Evolutionary conservation across 2,113 vertebrate genomes (phyloP).

Genomic region (Leptodactylus fuscus): DNA sequence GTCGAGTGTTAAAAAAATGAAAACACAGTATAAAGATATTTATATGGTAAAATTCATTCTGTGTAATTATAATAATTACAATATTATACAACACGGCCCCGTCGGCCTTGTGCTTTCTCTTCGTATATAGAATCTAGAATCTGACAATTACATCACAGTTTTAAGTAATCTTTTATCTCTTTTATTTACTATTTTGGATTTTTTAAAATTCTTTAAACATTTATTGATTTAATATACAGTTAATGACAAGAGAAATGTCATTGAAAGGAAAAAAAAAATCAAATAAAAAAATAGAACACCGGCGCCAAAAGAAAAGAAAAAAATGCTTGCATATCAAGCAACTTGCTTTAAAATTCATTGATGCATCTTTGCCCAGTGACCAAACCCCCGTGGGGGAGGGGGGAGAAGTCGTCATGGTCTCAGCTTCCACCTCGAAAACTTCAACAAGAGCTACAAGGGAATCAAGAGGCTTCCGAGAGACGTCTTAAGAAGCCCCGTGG

Average conservation of each 20-base stretch:
- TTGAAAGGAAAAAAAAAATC: constrained; percentile 46
- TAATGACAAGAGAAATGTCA: constrained; percentile 62
- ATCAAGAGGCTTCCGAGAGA: not conserved
- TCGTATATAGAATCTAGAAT: constrained; percentile 72
- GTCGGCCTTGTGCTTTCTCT: constrained; percentile 89
- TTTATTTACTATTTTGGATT: constrained; percentile 62
- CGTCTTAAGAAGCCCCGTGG: not conserved
- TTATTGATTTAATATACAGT: constrained; percentile 51
- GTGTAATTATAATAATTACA: constrained; percentile 92
- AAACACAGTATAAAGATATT: constrained; percentile 92
- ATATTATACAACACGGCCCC: constrained; percentile 87
- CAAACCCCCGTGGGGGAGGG: too few relatives aligned
- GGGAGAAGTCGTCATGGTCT: not conserved
- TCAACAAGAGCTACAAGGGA: not conserved
- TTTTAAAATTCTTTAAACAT: constrained; percentile 11
- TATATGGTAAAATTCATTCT: constrained; percentile 89
- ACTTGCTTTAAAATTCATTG: constrained; percentile 55
- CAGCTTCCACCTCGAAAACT: not conserved
- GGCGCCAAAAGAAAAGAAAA: constrained; percentile 56
- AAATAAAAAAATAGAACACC: constrained; percentile 40
- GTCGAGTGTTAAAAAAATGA: constrained; percentile 63
- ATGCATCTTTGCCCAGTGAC: constrained; percentile 37
- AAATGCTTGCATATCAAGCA: constrained; percentile 64
- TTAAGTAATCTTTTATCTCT: constrained; percentile 62
- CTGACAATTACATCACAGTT: constrained; percentile 76